Base-by-base conservation (phyloP, 2,797 vertebrate species). In the Yasuhikotakia modesta region DNA sequence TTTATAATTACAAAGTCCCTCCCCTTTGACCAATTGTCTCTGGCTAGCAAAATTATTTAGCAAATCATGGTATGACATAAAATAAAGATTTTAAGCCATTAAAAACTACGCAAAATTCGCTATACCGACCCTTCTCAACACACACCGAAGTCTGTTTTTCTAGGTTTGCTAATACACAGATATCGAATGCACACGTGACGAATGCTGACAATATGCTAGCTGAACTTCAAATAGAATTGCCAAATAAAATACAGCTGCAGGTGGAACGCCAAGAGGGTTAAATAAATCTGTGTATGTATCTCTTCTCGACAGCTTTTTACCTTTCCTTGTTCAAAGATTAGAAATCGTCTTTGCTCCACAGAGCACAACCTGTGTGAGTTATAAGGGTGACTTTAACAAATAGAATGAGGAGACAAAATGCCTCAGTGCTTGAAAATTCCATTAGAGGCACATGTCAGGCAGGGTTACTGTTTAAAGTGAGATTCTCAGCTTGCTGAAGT, bases 361-460 rank as follows among this genome's bases (percentile, higher is more conserved):
- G 68, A 77, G 66, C 75, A 77, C 75, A 69, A 69, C 75, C 66
- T 69, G 75, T 77, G 66, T 35, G 55, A 50, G 55, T 60, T 69
- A 69, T 50, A 52, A 27, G 55, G 13, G 27, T 69, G 75, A 35
- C 65, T 69, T 69, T 76, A 69, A 69, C 74, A 77, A 77, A 77
- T 77, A 57, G 58, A 77, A 69, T 10, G 75, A 77, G 55, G 55
- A 48, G 66, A 55, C 43, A 70, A 69, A 77, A 77, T 35, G 78
- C 70, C 66, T 10, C 48, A 21, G 13, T 67, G 79, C 79, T 76
- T 43, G 68, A 79, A 71, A 73, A 85, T 85, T 82, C 81, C 76
- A 85, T 82, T 76, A 82, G 64, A 79, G 76, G 72, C 39, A 58
- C 55, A 82, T 72, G 80, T 80, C 75, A 78, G 61, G 58, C 60